Evolutionary conservation across 2,797 vertebrate species (phyloP).

Genomic region (Channallabes apus): DNA sequence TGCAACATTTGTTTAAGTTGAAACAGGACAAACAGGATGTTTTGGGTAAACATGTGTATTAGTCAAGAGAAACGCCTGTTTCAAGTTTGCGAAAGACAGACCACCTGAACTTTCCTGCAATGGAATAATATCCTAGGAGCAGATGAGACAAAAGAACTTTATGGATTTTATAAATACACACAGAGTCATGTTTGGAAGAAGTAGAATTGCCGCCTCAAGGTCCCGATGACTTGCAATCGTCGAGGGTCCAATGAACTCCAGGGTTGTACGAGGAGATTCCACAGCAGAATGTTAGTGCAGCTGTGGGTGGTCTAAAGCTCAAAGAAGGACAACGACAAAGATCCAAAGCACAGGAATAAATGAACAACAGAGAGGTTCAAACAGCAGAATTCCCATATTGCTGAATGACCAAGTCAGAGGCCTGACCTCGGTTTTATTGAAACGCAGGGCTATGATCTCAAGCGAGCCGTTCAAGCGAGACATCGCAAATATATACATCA

Average conservation of each 20-base stretch:
- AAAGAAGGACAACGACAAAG: constrained; percentile 34
- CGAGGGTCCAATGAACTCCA: constrained; percentile 24
- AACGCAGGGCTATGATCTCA: constrained; percentile 15
- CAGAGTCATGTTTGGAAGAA: constrained; percentile 25
- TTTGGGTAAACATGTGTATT: not conserved
- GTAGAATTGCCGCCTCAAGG: constrained; percentile 23
- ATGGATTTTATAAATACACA: constrained; percentile 16
- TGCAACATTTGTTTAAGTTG: not conserved
- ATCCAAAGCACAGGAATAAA: constrained; percentile 24
- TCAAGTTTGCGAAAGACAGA: constrained; percentile 18
- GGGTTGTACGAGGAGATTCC: constrained; percentile 13
- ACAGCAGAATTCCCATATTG: constrained; percentile 3
- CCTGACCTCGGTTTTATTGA: constrained; percentile 9
- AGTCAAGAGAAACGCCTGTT: constrained; percentile 14
- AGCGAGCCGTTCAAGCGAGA: constrained; percentile 10
- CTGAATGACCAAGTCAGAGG: constrained; percentile 18
- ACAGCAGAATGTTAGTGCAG: constrained; percentile 3
- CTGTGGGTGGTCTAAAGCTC: constrained; percentile 32
- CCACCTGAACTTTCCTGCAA: constrained; percentile 10
- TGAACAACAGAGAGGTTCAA: constrained; percentile 27
- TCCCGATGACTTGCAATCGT: constrained; percentile 11
- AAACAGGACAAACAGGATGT: constrained; percentile 5
- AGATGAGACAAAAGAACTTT: constrained; percentile 18
- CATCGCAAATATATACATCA: constrained; percentile 26
- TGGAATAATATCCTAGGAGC: not conserved